Percentiles rank a stretch among this genome's conserved stretches.
These are phyloP conservation scores for Mormyrus hasselquistii DNA, from an alignment of 2,797 vertebrate genomes.

Conservation along the genomic window DNA sequence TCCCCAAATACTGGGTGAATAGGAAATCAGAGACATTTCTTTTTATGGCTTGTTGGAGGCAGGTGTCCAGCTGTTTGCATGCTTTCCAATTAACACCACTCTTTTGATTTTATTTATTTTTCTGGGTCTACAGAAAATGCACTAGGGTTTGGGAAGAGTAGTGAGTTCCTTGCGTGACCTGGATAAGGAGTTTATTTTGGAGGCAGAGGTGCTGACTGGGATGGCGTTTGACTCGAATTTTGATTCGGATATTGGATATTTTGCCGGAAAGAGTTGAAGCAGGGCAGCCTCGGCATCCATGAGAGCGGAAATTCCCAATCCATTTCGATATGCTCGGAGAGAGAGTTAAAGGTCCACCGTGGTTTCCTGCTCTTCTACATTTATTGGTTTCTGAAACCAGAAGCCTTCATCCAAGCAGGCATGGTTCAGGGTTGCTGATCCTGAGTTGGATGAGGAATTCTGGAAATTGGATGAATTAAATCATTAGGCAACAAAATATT, in stretches of 20 bases:
- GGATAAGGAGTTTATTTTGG: not conserved
- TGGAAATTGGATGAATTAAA: not conserved
- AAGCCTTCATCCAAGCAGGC: not conserved
- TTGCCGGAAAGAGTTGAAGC: not conserved
- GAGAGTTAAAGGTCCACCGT: not conserved
- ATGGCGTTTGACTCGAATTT: not conserved
- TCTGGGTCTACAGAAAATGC: not conserved
- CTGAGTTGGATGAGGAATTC: not conserved
- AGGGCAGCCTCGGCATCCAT: not conserved
- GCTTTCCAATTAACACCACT: constrained; percentile 34
- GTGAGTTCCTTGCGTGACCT: not conserved
- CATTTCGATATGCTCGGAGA: not conserved
- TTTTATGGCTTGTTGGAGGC: constrained; percentile 16
- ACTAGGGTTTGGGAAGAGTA: not conserved
- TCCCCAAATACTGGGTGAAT: constrained; percentile 14
- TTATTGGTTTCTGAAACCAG: not conserved
- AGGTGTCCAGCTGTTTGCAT: constrained; percentile 32
- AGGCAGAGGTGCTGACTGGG: not conserved
- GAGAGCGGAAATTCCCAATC: not conserved
- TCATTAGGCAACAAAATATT: not conserved
- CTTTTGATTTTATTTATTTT: constrained; percentile 15
- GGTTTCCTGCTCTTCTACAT: not conserved
- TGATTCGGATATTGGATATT: not conserved
- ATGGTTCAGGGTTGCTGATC: not conserved
- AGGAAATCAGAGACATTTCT: constrained; percentile 16